phyloP scores from a whole-genome alignment of 2,113 vertebrate genomes.

The Aplodontia rufa region DNA sequence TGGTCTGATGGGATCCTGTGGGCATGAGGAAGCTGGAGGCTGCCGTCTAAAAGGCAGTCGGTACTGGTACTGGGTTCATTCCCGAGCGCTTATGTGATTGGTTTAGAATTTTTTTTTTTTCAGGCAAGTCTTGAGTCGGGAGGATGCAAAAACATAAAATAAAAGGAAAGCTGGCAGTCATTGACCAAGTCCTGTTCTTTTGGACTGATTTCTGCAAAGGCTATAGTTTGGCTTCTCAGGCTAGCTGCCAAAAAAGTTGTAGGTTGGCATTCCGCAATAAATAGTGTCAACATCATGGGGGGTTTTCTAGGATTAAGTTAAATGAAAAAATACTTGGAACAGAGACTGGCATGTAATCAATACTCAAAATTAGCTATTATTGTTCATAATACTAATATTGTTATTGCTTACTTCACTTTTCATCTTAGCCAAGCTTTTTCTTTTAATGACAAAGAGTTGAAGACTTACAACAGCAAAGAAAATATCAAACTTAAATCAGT shows the following conservation, averaged over 20 bases:
- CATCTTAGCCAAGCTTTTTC: not conserved
- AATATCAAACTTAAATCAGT: not conserved
- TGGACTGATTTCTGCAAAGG: not conserved
- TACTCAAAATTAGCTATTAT: not conserved
- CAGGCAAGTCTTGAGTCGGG: not conserved
- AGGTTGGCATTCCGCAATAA: not conserved
- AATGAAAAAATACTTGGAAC: conserved; percentile 1
- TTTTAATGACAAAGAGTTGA: not conserved
- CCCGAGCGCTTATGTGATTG: not conserved
- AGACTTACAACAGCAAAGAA: not conserved
- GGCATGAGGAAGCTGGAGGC: not conserved
- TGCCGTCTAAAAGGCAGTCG: not conserved
- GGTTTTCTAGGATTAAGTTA: not conserved
- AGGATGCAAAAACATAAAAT: not conserved
- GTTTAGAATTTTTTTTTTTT: not conserved
- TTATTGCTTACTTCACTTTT: not conserved
- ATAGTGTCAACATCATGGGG: not conserved
- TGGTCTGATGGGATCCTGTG: not conserved
- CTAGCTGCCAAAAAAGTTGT: not conserved
- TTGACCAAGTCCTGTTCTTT: not conserved
- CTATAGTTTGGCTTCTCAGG: not conserved
- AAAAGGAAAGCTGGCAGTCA: not conserved
- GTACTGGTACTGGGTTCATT: too few relatives aligned
- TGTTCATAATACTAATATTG: not conserved
- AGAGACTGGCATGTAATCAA: not conserved